Base-by-base conservation (phyloP, 1,140 invertebrate species). In the Drosophila teissieri region DNA sequence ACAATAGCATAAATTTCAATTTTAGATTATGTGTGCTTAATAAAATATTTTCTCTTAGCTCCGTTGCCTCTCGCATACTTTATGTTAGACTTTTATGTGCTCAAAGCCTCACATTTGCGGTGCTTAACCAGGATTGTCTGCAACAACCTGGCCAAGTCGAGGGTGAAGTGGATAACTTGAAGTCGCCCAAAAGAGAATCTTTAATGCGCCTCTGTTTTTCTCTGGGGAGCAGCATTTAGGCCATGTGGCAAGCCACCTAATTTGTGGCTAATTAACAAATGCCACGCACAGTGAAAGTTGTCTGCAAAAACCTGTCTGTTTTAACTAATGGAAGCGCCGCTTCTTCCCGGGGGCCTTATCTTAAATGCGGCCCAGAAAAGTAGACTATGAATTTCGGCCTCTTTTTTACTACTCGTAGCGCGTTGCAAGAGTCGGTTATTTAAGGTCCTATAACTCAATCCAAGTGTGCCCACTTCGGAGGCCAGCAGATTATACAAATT, bases 21-120 rank as follows among this genome's bases (percentile, higher is more conserved):
- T 88, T 88, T 76, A 88, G 78, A 88, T 86, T 88, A 73, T 86
- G 70, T 73, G 75, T 79, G 75, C 75, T 83, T 89, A 76, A 86
- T 86, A 83, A 86, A 83, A 86, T 89, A 89, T 83, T 79, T 88
- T 65, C 69, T 72, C 61, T 67, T 82, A 72, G 80, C 68, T 52
- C 40, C 40, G 36, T 12, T 24, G 22, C 27, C 42, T 19, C 56
- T 36, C 57, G 56, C 46, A 75, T 48, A 75, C 57, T 65, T 64
- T 63, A 74, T 64, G 72, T 51, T 64, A 73, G 70, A 74, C 70
- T 75, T 75, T 57, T 65, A 70, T 70, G 52, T 48, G 65, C 42
- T 17, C 65, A n/a, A 17, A 67, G 37, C 36, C 24, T 17, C 36
- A 42, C 40, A 70, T 48, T 65, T 68, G 61, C 37, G 37, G 53